phyloP scores from a whole-genome alignment of 1,140 invertebrate genomes.

The Triops longicaudatus region DNA sequence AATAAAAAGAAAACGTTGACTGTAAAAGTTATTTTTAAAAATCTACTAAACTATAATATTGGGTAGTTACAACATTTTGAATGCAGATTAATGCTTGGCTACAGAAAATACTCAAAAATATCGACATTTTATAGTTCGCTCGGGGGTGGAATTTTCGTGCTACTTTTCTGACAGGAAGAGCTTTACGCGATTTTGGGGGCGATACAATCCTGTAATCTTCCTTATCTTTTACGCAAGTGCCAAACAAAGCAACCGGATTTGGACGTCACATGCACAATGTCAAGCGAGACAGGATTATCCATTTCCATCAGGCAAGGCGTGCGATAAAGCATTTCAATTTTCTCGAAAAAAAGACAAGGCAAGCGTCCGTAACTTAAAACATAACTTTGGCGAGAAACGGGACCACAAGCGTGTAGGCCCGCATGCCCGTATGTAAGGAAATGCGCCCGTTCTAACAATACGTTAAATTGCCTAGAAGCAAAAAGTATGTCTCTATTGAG shows the following conservation, averaged over 20 bases:
- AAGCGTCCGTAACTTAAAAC: too few relatives aligned
- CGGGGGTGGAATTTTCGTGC: too few relatives aligned
- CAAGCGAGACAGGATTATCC: neutral
- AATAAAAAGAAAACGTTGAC: too few relatives aligned
- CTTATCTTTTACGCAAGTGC: neutral
- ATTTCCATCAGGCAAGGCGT: neutral
- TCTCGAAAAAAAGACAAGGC: neutral
- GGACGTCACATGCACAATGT: neutral
- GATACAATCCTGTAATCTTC: neutral
- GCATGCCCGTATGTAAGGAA: constrained; percentile 11
- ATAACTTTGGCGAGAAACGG: neutral
- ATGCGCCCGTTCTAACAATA: neutral
- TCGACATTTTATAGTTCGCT: too few relatives aligned
- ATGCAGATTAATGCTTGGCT: too few relatives aligned
- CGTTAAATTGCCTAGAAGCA: neutral
- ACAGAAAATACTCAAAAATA: too few relatives aligned
- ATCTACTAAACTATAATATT: too few relatives aligned
- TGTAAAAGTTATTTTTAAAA: too few relatives aligned
- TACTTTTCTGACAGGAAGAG: too few relatives aligned
- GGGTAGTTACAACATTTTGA: too few relatives aligned
- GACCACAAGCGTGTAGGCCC: neutral
- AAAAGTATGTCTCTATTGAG: neutral
- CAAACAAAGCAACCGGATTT: neutral
- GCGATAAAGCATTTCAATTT: neutral
- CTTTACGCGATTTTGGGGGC: too few relatives aligned